A percentile compares a stretch with the other conserved stretches of the same genome.
Conservation (phyloP, 2,888 invertebrate genomes). For the Amiota minor region DNA sequence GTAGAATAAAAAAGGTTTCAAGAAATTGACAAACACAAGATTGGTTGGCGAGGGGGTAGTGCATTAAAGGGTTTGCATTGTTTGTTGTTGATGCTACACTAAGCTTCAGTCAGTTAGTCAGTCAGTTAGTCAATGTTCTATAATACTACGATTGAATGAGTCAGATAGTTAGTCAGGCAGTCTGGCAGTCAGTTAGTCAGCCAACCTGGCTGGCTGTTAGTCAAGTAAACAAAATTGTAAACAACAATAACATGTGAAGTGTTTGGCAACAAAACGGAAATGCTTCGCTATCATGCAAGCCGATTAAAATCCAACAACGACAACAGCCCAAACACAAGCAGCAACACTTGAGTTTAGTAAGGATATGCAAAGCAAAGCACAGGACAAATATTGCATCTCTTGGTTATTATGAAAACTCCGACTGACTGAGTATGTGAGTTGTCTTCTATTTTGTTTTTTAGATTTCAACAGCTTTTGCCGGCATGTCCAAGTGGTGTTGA, state of each 20-base stretch:
- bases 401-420: neutral
- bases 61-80: conserved; percentile 27
- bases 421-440: neutral
- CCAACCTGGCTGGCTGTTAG: neutral
- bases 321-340: neutral
- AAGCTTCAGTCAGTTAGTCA: neutral
- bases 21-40: too few relatives aligned
- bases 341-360: neutral
- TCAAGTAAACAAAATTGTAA: neutral
- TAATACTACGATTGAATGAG: too few relatives aligned
- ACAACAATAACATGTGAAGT: conserved; percentile 52
- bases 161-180: too few relatives aligned
- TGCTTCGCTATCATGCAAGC: conserved; percentile 62
- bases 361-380: neutral
- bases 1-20: conserved; percentile 18
- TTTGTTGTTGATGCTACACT: neutral
- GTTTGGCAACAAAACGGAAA: conserved; percentile 61
- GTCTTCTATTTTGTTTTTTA: neutral
- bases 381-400: neutral
- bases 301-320: conserved; percentile 15
- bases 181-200: too few relatives aligned
- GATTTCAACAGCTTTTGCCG: conserved; percentile 34
- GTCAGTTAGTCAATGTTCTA: neutral
- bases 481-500: conserved; percentile 64
- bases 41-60: too few relatives aligned